Evolutionary conservation across 2,888 invertebrate species (phyloP), one percentile per base, ranked within the genome.

Genomic region (Orgyia antiqua): DNA sequence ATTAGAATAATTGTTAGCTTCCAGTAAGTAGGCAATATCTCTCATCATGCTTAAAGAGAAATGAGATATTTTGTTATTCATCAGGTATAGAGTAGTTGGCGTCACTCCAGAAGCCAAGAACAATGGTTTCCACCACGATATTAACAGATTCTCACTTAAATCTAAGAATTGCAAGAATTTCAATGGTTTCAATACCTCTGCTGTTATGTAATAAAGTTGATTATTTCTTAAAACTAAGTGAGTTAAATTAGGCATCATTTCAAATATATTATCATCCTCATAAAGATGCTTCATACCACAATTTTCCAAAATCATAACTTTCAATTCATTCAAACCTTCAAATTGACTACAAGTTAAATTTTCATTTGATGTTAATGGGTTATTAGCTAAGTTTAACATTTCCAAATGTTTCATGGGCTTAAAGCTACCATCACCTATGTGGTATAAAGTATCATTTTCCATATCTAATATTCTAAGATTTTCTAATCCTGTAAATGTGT

Each of bases 31-130:
- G 17, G 64, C 62, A 17, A 89, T 83, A 55, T 90, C 90, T 47
- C 84, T 64, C 28, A 89, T 67, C 89, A 90, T 89, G n/a, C 80
- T 79, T 6, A 76, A 38, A 8, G 87, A 88, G 13, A 90, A 77
- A 45, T 86, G 82, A 10, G 87, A 77, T 35, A 90, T 74, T 64
- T 88, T 89, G 49, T 90, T 90, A 28, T 87, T 77, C 4, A 68
- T 73, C n/a, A 88, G 51, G 24, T 73, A 67, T 2, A 89, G 33
- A 17, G 56, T 69, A 7, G 50, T 49, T 2, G 89, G 72, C 7
- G 68, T 69, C 0, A 71, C 64, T 24, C 88, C 88, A 0, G 79
- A 65, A 1, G 60, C 45, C n/a, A 78, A 37, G 45, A 90, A 89
- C 29, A 89, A 38, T 1, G 83, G 74, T 15, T 69, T 66, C 64